These are phyloP conservation scores for Cyrtodaria siliqua DNA, from an alignment of 2,888 invertebrate genomes.

Conservation along the genomic window DNA sequence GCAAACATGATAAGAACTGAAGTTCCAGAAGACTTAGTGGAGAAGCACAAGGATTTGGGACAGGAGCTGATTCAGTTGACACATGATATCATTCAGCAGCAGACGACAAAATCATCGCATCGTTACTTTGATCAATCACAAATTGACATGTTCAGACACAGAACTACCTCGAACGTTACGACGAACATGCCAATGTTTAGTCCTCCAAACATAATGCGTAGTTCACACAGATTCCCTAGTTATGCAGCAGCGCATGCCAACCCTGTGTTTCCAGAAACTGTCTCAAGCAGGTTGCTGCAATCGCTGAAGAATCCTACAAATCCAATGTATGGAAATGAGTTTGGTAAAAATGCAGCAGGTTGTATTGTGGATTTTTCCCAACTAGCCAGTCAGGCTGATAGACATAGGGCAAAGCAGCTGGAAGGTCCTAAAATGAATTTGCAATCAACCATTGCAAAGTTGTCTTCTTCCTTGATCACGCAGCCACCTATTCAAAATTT, in stretches of 20 bases:
- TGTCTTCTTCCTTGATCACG: slow-evolving; percentile 47
- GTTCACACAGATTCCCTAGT: slow-evolving; percentile 6
- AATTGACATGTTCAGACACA: slow-evolving; percentile 12
- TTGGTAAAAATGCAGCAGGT: slow-evolving; percentile 46
- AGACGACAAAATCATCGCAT: slow-evolving; percentile 40
- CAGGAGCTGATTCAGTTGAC: slow-evolving; percentile 57
- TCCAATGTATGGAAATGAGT: slow-evolving; percentile 40
- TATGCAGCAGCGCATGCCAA: background rate
- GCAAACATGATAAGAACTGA: background rate
- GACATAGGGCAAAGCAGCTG: slow-evolving; percentile 5
- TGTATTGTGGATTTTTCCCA: slow-evolving; percentile 51
- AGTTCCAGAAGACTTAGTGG: slow-evolving; percentile 36
- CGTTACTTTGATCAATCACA: slow-evolving; percentile 10
- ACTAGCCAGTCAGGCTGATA: slow-evolving; percentile 40
- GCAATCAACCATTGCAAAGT: slow-evolving; percentile 52
- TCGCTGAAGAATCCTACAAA: slow-evolving; percentile 36
- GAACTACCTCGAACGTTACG: slow-evolving; percentile 17
- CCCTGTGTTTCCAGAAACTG: slow-evolving; percentile 29
- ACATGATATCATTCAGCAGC: slow-evolving; percentile 58
- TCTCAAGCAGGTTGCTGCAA: slow-evolving; percentile 36
- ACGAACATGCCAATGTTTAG: background rate
- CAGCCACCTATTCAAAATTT: background rate
- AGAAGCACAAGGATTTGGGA: slow-evolving; percentile 51
- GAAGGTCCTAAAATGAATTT: slow-evolving; percentile 40
- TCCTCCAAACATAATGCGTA: background rate